Conservation (phyloP, 2,113 vertebrate genomes). For the Zosterops lateralis region DNA sequence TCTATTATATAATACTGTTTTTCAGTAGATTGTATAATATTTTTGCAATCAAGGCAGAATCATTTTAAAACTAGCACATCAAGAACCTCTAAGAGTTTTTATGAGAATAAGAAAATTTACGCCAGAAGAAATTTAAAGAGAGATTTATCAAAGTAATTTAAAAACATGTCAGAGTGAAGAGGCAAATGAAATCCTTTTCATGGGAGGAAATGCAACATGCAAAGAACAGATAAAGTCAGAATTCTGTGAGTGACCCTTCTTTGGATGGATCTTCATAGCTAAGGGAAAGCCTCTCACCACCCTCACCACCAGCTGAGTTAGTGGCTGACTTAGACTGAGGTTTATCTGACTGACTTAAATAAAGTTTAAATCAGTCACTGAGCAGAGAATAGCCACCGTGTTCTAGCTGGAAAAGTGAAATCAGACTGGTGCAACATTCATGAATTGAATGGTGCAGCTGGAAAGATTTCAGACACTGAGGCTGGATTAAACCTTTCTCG, state of each 20-base stretch:
- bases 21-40: background rate
- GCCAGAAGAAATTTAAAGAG: background rate
- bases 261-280: background rate
- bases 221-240: background rate
- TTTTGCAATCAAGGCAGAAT: background rate
- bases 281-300: background rate
- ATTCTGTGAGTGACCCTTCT: background rate
- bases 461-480: background rate
- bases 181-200: background rate
- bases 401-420: background rate
- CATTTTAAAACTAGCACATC: background rate
- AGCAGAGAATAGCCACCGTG: rapidly evolving
- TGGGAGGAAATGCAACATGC: background rate
- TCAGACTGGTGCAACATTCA: background rate
- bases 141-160: background rate
- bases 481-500: background rate
- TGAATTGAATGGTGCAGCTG: background rate
- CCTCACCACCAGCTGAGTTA: background rate
- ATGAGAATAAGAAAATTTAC: background rate
- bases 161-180: background rate
- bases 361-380: background rate
- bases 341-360: background rate
- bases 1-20: background rate
- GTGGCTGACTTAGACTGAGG: background rate
- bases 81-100: background rate